Percentiles rank a stretch among this genome's conserved stretches.
These are phyloP conservation scores for Hesperophylax magnus DNA, from an alignment of 1,140 invertebrate species.

Conservation along the genomic window DNA sequence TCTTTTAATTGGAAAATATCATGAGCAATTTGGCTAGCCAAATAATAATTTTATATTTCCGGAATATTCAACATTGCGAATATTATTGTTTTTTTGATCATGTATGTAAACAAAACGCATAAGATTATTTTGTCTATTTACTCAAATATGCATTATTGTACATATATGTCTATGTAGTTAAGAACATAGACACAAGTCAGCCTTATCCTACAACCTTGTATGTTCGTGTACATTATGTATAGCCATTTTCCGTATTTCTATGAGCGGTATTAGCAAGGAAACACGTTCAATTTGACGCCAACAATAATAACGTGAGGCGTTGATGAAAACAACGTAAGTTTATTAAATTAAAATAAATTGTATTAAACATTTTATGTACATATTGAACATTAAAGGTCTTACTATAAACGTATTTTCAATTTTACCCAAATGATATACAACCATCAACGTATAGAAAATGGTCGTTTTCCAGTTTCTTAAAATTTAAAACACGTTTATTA, in stretches of 20 bases:
- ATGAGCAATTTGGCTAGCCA: too few relatives aligned
- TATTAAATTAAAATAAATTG: not conserved
- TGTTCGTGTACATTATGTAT: conserved; percentile 15
- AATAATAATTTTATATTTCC: too few relatives aligned
- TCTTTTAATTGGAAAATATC: too few relatives aligned
- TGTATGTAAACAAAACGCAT: not conserved
- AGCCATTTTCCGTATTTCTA: conserved; percentile 37
- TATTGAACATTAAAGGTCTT: too few relatives aligned
- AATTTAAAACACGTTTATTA: too few relatives aligned
- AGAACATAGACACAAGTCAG: not conserved
- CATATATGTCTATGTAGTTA: not conserved
- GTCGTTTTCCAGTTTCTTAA: too few relatives aligned
- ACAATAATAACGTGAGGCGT: conserved; percentile 7
- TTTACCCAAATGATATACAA: too few relatives aligned
- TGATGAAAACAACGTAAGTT: conserved; percentile 3
- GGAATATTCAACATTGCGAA: too few relatives aligned
- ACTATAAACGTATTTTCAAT: too few relatives aligned
- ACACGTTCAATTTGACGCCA: conserved; percentile 44
- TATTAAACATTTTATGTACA: not conserved
- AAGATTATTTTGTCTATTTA: not conserved
- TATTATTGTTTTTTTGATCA: not conserved
- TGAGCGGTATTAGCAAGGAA: conserved; percentile 38
- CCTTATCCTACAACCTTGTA: too few relatives aligned
- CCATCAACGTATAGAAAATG: too few relatives aligned
- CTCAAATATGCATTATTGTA: not conserved